These are phyloP conservation scores for Brachyhypopomus occidentalis DNA, from an alignment of 2,113 vertebrate species.

Conservation along the genomic window DNA sequence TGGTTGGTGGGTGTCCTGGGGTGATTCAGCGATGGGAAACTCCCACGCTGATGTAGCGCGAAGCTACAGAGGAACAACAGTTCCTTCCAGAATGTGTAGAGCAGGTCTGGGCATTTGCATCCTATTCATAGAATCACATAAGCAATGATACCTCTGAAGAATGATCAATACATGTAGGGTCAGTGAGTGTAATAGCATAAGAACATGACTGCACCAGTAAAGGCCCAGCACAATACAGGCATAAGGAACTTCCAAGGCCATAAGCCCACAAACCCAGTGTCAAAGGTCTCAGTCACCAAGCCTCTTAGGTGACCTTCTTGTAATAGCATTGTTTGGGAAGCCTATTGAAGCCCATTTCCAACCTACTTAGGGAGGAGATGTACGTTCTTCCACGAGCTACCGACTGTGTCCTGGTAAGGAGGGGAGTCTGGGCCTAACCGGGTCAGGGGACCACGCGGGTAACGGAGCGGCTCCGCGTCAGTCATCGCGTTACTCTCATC, in stretches of 20 bases:
- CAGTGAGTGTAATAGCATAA: neutral
- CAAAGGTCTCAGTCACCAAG: slow-evolving; percentile 7
- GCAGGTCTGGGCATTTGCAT: too few relatives aligned
- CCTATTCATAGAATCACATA: neutral
- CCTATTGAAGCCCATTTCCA: too few relatives aligned
- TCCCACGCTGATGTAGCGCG: neutral
- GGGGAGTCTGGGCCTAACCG: too few relatives aligned
- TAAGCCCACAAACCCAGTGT: neutral
- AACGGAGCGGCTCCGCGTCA: slow-evolving; percentile 66
- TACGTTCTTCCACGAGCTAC: too few relatives aligned
- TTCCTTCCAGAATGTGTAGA: too few relatives aligned
- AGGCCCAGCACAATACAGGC: neutral
- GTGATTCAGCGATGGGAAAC: slow-evolving; percentile 1
- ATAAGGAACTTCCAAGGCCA: neutral
- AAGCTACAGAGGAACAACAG: too few relatives aligned
- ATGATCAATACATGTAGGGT: neutral
- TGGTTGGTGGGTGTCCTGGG: neutral
- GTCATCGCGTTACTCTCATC: slow-evolving; percentile 67
- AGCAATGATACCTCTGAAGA: neutral
- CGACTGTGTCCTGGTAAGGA: too few relatives aligned
- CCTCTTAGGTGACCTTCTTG: slow-evolving; percentile 26
- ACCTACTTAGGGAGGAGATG: too few relatives aligned
- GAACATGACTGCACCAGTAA: neutral
- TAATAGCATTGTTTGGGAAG: slow-evolving; percentile 40
- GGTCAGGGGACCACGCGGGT: slow-evolving; percentile 17